Evolutionary conservation across 2,888 invertebrate species (phyloP).

Genomic region (Lochmaea crataegi): DNA sequence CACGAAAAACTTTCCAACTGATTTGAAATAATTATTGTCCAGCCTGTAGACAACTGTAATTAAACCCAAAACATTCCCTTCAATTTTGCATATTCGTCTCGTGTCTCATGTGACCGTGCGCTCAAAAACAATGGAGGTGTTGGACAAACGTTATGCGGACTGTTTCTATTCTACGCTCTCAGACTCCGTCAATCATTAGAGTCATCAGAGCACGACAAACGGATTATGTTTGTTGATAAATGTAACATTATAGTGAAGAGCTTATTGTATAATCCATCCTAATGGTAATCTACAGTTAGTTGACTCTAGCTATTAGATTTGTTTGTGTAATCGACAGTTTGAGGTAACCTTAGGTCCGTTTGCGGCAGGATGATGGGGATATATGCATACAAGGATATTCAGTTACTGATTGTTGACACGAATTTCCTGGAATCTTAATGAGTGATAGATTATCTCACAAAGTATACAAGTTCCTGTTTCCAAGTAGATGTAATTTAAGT

Average conservation of each 20-base stretch:
- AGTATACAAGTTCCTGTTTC: background rate
- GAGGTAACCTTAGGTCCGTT: background rate
- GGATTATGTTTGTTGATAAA: constrained; percentile 38
- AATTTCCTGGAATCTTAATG: too few species aligned
- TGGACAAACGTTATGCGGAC: constrained; percentile 3
- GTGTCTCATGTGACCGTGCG: constrained; percentile 8
- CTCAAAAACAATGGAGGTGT: background rate
- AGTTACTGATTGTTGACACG: background rate
- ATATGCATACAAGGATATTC: background rate
- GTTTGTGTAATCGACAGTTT: constrained; percentile 29
- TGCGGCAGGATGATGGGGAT: background rate
- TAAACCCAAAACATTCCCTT: background rate
- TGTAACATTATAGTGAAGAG: constrained; percentile 37
- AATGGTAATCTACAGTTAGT: constrained; percentile 26
- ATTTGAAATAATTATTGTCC: background rate
- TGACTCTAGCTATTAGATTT: constrained; percentile 36
- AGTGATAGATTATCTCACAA: too few species aligned
- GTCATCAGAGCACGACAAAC: constrained; percentile 36
- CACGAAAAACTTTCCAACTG: too few species aligned
- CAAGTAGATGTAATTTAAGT: background rate
- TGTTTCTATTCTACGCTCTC: constrained; percentile 4
- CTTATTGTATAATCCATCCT: constrained; percentile 32
- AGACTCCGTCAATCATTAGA: constrained; percentile 35
- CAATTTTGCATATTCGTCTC: constrained; percentile 1
- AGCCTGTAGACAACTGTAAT: background rate